Evolutionary conservation across 1,140 invertebrate species (phyloP).

Genomic region (Eurytemora carolleeae): DNA sequence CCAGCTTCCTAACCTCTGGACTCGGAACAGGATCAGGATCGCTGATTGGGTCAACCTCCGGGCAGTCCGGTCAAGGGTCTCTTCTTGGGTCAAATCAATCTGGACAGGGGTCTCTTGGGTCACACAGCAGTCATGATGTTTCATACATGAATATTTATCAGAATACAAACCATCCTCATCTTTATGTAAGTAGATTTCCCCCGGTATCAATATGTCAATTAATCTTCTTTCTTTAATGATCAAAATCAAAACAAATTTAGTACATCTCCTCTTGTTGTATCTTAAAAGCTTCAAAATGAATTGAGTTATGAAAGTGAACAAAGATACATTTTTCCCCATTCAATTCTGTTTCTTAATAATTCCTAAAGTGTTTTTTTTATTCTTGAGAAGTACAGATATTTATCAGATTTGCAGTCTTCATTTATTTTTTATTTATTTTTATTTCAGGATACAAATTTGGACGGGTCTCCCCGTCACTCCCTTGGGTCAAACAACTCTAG

Average conservation of each 20-base stretch:
- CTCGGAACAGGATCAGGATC: slow-evolving; percentile 1
- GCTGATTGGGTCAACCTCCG: neutral
- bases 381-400: slow-evolving; percentile 1
- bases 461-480: slow-evolving; percentile 40
- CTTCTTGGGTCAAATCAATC: too few relatives aligned
- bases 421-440: slow-evolving; percentile 17
- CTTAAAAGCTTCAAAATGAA: neutral
- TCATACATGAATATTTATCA: slow-evolving; percentile 15
- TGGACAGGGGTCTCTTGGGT: slow-evolving; percentile 10
- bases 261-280: too few relatives aligned
- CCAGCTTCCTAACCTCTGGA: too few relatives aligned
- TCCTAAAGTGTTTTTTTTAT: slow-evolving; percentile 19
- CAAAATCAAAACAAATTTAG: too few relatives aligned
- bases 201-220: too few relatives aligned
- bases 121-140: slow-evolving; percentile 8
- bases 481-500: slow-evolving; percentile 60
- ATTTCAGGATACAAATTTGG: slow-evolving; percentile 29
- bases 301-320: slow-evolving; percentile 1
- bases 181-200: slow-evolving; percentile 14
- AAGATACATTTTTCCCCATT: neutral
- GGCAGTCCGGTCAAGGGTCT: too few relatives aligned
- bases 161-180: slow-evolving; percentile 15
- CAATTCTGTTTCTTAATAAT: slow-evolving; percentile 25
- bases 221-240: too few relatives aligned
- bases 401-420: too few relatives aligned